A percentile compares a stretch with the other conserved stretches of the same genome.
phyloP scores from a whole-genome alignment of 2,113 vertebrate genomes.

The Oenanthe oenanthe region DNA sequence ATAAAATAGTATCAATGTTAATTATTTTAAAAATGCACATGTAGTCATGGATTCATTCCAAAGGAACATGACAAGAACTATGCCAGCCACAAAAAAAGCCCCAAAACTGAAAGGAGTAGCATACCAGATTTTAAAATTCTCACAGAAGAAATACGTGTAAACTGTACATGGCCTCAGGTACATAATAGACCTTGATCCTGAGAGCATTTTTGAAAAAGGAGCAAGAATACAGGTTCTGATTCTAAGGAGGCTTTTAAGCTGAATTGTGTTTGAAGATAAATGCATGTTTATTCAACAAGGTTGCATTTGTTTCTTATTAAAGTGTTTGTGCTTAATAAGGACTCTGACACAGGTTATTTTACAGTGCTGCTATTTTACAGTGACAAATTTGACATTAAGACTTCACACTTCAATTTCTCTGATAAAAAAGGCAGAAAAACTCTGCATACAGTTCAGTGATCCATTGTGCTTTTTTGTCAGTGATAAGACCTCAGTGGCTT shows the following conservation, averaged over 20 bases:
- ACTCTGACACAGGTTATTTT: neutral
- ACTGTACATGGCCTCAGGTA: neutral
- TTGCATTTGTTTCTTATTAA: neutral
- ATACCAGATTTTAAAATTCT: neutral
- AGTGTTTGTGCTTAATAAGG: neutral
- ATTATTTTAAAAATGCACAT: neutral
- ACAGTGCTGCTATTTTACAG: neutral
- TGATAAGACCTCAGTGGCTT: neutral
- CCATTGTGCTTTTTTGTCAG: neutral
- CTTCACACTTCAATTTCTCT: neutral
- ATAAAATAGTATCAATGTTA: neutral
- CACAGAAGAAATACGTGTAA: neutral
- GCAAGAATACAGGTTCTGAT: neutral
- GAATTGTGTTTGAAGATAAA: neutral
- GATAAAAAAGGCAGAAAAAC: neutral
- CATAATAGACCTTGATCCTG: neutral
- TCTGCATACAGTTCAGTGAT: neutral
- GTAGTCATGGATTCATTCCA: neutral
- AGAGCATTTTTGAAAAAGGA: neutral
- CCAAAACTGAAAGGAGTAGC: neutral
- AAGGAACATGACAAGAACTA: neutral
- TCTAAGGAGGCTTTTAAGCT: neutral
- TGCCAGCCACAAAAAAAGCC: neutral
- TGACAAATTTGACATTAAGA: neutral
- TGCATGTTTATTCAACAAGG: neutral